A percentile compares a stretch with the other conserved stretches of the same genome.
These are phyloP conservation scores for Polydrusus tereticollis DNA, from an alignment of 2,888 invertebrate species.

Conservation along the genomic window DNA sequence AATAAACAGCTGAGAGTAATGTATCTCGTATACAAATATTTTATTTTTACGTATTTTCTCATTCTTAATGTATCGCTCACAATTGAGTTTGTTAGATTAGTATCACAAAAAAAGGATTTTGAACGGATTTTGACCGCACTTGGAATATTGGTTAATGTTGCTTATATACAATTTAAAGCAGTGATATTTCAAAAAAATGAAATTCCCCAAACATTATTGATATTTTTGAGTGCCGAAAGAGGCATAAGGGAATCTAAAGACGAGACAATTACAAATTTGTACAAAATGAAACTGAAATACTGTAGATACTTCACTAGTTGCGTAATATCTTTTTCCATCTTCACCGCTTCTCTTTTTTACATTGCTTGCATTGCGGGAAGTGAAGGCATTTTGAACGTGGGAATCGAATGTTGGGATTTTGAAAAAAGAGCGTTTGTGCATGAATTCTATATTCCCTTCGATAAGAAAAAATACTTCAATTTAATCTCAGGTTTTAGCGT, in stretches of 20 bases:
- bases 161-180: background rate
- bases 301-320: background rate
- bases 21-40: background rate
- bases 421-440: conserved; percentile 2
- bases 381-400: background rate
- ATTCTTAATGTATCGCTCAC: background rate
- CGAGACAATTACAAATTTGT: background rate
- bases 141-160: background rate
- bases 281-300: background rate
- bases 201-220: background rate
- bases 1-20: background rate
- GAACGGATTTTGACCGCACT: background rate
- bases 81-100: background rate
- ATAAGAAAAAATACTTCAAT: conserved; percentile 9
- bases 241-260: background rate
- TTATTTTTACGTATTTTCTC: background rate
- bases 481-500: background rate
- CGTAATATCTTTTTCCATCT: background rate
- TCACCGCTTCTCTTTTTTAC: background rate
- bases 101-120: background rate
- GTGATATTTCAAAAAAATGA: background rate
- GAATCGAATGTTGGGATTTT: background rate
- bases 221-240: background rate
- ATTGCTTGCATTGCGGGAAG: background rate
- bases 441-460: conserved; percentile 7